Evolutionary conservation across 2,888 invertebrate genomes (phyloP), one percentile per base, ranked within the genome.

Genomic region (Thumatha senex): DNA sequence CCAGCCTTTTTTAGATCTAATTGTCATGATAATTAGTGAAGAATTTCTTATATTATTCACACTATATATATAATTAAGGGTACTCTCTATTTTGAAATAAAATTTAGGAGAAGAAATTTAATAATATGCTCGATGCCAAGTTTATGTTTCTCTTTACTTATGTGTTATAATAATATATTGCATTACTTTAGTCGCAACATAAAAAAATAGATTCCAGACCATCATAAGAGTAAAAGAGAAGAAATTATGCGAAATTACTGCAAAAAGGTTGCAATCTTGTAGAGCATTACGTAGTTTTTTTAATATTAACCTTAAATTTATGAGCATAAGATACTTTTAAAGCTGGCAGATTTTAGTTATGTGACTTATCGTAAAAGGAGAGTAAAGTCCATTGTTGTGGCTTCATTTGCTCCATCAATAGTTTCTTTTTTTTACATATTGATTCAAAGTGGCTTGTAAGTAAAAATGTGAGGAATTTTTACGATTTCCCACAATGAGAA

Each of bases 381-480:
- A 38, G 29, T 36, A 0, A 15, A 4, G 49, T 42, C 88, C 83
- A 89, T 90, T 89, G 89, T 90, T 89, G 86, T 82, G 78, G 82
- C 89, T 89, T 89, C 89, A 89, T 90, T 90, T 90, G 89, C 84
- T 86, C 63, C 58, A 62, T 60, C 61, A 7, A 66, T 72, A 61
- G 67, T 74, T 78, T 80, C 66, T 77, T 84, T 73, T 82, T 79
- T 87, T 83, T 58, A 80, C 80, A 83, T 88, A 89, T 89, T 89
- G 89, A 88, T 85, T 87, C 85, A 78, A 84, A 83, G 78, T 84
- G 82, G 78, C 78, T 82, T 72, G 84, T 86, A 87, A 83, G 85
- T 80, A 78, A 76, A 82, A 82, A 90, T 86, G 83, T 70, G 58
- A 64, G 69, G 86, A 81, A 89, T 89, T 84, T 88, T 86, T 89